Evolutionary conservation across 2,797 vertebrate species (phyloP), one percentile per base, ranked within the genome.

Genomic region (Psittacula derbiana): DNA sequence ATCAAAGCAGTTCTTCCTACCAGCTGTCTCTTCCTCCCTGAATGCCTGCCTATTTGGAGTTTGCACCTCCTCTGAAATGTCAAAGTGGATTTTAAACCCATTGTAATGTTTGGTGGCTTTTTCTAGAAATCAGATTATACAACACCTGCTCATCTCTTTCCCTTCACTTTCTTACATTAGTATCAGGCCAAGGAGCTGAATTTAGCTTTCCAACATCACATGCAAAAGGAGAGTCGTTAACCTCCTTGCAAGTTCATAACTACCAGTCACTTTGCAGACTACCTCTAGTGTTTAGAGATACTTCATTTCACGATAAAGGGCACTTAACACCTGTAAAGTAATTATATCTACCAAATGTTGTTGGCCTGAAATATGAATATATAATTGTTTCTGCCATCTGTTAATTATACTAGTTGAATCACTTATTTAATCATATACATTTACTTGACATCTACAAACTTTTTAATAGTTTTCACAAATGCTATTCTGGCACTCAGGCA

Each of bases 311-410:
- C 17, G n/a, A 96, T 75, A 94, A 96, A 97, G 97, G 97, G 94
- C 96, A 98, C 96, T 96, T 97, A 98, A 97, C 97, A 98, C 97
- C 98, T 98, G 97, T 98, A 98, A 98, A 97, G 97, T 97, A 98
- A 98, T 98, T 98, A 98, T 97, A 98, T 96, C 96, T 97, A 97
- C 98, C 98, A 98, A 98, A 98, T 97, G 97, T 86, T 97, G 93
- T 95, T 98, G 97, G 98, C 97, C 96, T 97, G 87, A 96, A 97
- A 92, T 96, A 97, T 96, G 97, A 98, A 98, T 98, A 94, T 57
- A 83, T 97, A 98, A 98, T 98, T 96, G 95, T 97, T 95, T 85
- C 79, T 97, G 95, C 97, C 98, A 98, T 98, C 98, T 98, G 98
- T 97, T 98, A 98, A 98, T 98, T 98, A 97, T 94, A 94, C 91